Conservation (phyloP, 2,113 vertebrate genomes). For the Himantopus leucocephalus region DNA sequence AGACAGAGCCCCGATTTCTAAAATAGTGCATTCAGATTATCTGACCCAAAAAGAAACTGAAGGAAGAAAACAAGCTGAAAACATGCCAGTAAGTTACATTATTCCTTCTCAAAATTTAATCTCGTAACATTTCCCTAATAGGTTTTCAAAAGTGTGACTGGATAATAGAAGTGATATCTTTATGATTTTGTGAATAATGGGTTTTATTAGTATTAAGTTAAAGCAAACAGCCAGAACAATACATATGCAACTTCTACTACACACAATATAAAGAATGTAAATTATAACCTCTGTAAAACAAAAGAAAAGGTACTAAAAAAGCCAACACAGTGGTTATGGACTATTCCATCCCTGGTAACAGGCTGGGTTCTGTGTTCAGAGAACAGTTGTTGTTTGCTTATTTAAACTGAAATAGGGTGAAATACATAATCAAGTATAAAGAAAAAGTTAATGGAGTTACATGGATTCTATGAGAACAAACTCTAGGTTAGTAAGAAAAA, state of each 20-base stretch:
- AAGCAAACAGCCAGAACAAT: constrained; percentile 82
- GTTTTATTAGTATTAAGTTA: constrained; percentile 83
- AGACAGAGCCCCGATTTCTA: not conserved
- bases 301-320: constrained; percentile 67
- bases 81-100: not conserved
- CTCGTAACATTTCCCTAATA: not conserved
- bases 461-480: constrained; percentile 66
- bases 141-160: constrained; percentile 43
- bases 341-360: constrained; percentile 62
- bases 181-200: constrained; percentile 76
- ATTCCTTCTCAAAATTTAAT: constrained; percentile 2
- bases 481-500: constrained; percentile 57
- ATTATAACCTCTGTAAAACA: constrained; percentile 75
- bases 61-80: not conserved
- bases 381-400: constrained; percentile 44
- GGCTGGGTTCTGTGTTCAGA: constrained; percentile 47
- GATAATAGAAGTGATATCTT: constrained; percentile 71
- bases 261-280: constrained; percentile 80
- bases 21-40: not conserved
- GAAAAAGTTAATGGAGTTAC: constrained; percentile 66
- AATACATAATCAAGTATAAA: constrained; percentile 68
- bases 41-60: not conserved
- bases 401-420: constrained; percentile 54
- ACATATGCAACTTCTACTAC: constrained; percentile 80
- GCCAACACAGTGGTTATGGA: constrained; percentile 71